Evolutionary conservation across 2,888 invertebrate genomes (phyloP), one percentile per base, ranked within the genome.

Genomic region (Odiellus spinosus): DNA sequence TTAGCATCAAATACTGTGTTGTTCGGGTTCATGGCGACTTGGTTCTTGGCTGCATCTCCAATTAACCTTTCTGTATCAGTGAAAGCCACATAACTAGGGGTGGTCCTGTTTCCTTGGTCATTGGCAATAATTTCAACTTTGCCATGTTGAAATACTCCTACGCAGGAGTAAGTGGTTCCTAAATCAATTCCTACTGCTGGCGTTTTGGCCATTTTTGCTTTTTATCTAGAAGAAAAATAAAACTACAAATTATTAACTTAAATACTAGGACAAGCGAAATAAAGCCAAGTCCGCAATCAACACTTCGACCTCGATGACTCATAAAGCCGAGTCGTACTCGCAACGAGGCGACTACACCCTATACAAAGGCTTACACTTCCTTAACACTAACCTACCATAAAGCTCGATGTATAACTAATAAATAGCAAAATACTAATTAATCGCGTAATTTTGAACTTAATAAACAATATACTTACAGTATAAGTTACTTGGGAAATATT

Each of bases 101-200:
- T 80, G 11, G 79, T 80, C 57, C 78, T 66, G 69, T 79, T 80
- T 53, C 79, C 79, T 62, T 71, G 69, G 53, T 71, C 70, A 49
- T 69, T 70, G 47, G 68, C 69, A 53, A 71, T 67, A 44, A 70
- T 70, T 58, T 70, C 70, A 14, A 70, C 69, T 57, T 56, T 56
- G 20, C 55, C 53, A 34, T 55, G 56, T 48, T 80, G 79, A 70
- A 80, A 83, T 17, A 83, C 80, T 43, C 78, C 82, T 44, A 82
- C 82, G 62, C 82, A 82, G 44, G 84, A 84, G 68, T 79, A 87
- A n/a, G 83, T 85, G 46, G 85, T 86, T 47, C 85, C 85, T 58
- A 85, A 71, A 68, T 87, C 86, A 70, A 91, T 85, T 76, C 90
- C 90, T 14, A 54, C 51, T 20, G 54, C 53, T 12, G 51, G 53